Percentiles rank a stretch among this genome's conserved stretches.
phyloP scores from a whole-genome alignment of 2,888 invertebrate genomes.

The Lasioglossum oenotherae region DNA sequence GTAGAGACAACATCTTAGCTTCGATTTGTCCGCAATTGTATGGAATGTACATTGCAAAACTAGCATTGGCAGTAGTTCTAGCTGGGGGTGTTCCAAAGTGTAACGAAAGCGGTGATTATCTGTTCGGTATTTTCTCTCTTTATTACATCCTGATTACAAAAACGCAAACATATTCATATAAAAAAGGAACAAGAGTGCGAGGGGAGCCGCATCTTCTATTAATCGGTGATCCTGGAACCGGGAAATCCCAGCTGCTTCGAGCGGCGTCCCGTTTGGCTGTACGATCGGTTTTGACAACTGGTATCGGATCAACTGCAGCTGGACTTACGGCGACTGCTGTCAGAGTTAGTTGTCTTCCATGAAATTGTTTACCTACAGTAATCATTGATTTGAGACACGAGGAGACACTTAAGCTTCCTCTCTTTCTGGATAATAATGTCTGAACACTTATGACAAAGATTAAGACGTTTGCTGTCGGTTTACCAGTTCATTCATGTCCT shows the following conservation, averaged over 20 bases:
- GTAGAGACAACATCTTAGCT: constrained; percentile 91
- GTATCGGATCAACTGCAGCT: constrained; percentile 93
- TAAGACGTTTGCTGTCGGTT: not conserved
- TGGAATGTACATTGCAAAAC: constrained; percentile 94
- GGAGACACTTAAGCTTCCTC: not conserved
- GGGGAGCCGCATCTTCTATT: constrained; percentile 94
- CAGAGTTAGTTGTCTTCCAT: constrained; percentile 86
- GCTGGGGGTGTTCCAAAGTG: constrained; percentile 86
- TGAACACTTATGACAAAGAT: not conserved
- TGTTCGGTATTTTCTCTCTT: constrained; percentile 73
- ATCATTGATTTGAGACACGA: not conserved
- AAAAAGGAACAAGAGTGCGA: constrained; percentile 86
- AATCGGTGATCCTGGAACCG: constrained; percentile 95
- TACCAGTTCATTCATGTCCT: not conserved
- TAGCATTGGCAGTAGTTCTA: constrained; percentile 90
- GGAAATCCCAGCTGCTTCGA: constrained; percentile 93
- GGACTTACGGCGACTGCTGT: constrained; percentile 95
- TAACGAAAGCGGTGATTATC: constrained; percentile 84
- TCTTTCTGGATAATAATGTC: not conserved
- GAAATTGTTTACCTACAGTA: not conserved
- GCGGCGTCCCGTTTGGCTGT: constrained; percentile 89
- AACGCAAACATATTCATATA: constrained; percentile 2
- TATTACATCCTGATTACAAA: constrained; percentile 65
- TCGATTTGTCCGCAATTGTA: constrained; percentile 96
- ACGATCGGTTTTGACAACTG: constrained; percentile 93